Conservation (phyloP, 37 sponge, comb jelly and placozoan species). For the Chondrosia reniformis region DNA sequence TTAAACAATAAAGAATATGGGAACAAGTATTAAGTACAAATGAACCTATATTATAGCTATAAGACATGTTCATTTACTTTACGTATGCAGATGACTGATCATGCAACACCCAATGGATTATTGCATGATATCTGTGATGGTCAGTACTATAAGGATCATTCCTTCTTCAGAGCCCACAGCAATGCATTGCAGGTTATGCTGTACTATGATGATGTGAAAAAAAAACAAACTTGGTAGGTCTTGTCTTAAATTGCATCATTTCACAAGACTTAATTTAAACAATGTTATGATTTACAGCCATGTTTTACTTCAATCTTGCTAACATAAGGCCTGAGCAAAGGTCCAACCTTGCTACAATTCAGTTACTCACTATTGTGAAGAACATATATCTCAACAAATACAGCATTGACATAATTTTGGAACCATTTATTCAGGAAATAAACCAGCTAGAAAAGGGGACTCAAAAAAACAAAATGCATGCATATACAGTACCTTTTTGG, state of each 20-base stretch:
- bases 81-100: too few relatives aligned
- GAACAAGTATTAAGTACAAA: too few relatives aligned
- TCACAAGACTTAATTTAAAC: too few relatives aligned
- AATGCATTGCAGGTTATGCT: constrained; percentile 44
- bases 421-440: constrained; percentile 40
- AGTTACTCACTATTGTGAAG: constrained; percentile 30
- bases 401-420: constrained; percentile 30
- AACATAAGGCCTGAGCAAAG: constrained; percentile 35
- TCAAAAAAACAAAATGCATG: too few relatives aligned
- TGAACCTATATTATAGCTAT: background rate
- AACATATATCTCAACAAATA: constrained; percentile 11
- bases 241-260: too few relatives aligned
- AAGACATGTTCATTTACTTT: too few relatives aligned
- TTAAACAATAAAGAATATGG: constrained; percentile 11
- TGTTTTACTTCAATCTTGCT: constrained; percentile 44
- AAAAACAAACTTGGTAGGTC: too few relatives aligned
- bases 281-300: too few relatives aligned
- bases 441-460: too few relatives aligned
- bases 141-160: constrained; percentile 16
- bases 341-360: constrained; percentile 29
- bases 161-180: constrained; percentile 17
- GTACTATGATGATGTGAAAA: constrained; percentile 62
- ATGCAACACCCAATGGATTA: background rate
- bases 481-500: too few relatives aligned
- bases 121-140: constrained; percentile 64